Evolutionary conservation across 2,797 vertebrate genomes (phyloP).

Genomic region (Acridotheres tristis): DNA sequence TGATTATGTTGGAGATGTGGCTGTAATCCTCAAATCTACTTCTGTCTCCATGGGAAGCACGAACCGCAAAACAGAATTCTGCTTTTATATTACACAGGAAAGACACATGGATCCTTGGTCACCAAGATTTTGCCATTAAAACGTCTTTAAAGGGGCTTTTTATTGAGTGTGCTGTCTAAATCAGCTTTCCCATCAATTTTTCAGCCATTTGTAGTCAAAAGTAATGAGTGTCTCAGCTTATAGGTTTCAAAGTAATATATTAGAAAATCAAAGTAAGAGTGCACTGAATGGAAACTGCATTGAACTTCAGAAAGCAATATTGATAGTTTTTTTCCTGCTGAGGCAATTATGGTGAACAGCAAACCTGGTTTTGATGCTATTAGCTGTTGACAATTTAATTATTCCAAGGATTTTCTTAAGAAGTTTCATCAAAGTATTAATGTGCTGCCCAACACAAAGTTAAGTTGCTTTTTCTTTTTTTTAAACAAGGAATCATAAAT

Average conservation of each 20-base stretch:
- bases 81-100: constrained; percentile 4
- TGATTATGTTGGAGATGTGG: neutral
- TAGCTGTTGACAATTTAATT: constrained; percentile 68
- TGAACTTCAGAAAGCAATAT: constrained; percentile 67
- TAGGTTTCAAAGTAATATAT: constrained; percentile 68
- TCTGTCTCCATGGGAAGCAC: neutral
- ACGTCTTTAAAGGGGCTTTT: constrained; percentile 40
- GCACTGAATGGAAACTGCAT: constrained; percentile 55
- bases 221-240: constrained; percentile 64
- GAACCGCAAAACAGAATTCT: constrained; percentile 39
- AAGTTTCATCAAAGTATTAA: constrained; percentile 31
- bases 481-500: neutral
- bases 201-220: constrained; percentile 66
- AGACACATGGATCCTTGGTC: constrained; percentile 11
- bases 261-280: constrained; percentile 72
- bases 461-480: neutral
- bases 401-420: constrained; percentile 21
- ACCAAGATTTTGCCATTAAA: constrained; percentile 50
- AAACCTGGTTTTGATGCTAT: constrained; percentile 60
- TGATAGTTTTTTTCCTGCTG: constrained; percentile 44
- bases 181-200: constrained; percentile 69
- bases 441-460: neutral
- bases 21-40: constrained; percentile 10
- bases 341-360: constrained; percentile 55
- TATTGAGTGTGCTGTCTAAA: constrained; percentile 62